Evolutionary conservation across 2,888 invertebrate species (phyloP), one percentile per base, ranked within the genome.

Genomic region (Oxytorus armatus): DNA sequence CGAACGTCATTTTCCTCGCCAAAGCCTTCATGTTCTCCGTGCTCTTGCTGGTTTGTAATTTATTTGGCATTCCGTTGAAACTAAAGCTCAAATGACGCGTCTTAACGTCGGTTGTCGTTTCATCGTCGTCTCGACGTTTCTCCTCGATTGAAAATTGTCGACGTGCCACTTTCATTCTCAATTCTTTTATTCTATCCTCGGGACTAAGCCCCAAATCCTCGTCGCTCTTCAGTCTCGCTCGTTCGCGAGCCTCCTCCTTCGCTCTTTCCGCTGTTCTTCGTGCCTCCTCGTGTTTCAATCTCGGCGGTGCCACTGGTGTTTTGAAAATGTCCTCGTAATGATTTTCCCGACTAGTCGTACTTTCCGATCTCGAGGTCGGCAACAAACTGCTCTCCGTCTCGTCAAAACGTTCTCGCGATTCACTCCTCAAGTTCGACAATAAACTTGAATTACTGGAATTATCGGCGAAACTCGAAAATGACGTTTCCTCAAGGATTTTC

Each of bases 191-290:
- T 86, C 94, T 95, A 79, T 95, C 95, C 87, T 95, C 95, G 0
- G 95, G 95, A 89, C 95, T 95, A n/a, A 95, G 92, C 1, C 96
- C 95, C 23, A 96, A 90, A 87, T 96, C 96, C 82, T 95, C 95
- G 88, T 96, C 96, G 75, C 95, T 95, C 90, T 95, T 95, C 23
- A 95, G 91, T 57, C 95, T 93, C 7, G 95, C 95, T 61, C 95
- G 92, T 18, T 94, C 95, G 72, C 96, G 92, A 0, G 95, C 94
- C 81, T 95, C 94, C 80, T 94, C 94, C 78, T 94, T 94, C 59
- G 95, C 92, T 89, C 95, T 94, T 85, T 95, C 93, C 21, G 93
- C 90, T 0, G 94, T 94, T 74, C 90, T 90, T 77, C 91, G 91
- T 0, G 92, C 90, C 81, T 93, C 93, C 55, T 93, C 92, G 81